Evolutionary conservation across 2,888 invertebrate species (phyloP).

Genomic region (Euplexia lucipara): DNA sequence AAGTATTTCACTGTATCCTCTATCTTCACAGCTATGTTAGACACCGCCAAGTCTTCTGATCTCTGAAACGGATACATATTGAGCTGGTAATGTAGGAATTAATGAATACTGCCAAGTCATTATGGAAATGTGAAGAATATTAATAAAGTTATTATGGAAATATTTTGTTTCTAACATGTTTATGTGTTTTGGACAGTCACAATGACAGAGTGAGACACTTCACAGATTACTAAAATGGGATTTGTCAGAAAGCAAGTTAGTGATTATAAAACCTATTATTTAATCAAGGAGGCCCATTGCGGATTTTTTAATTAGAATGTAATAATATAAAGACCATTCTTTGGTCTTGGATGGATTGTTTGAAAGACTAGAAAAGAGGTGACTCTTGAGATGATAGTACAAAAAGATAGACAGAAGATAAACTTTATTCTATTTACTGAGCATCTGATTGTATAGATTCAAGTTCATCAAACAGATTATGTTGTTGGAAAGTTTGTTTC

Average conservation of each 20-base stretch:
- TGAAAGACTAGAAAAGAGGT: too few relatives aligned
- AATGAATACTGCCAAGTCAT: slow-evolving; percentile 17
- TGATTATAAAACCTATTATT: slow-evolving; percentile 1
- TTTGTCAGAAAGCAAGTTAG: slow-evolving; percentile 1
- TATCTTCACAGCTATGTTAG: slow-evolving; percentile 91
- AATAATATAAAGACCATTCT: too few relatives aligned
- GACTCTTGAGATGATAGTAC: too few relatives aligned
- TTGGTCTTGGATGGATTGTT: too few relatives aligned
- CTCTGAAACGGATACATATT: slow-evolving; percentile 78
- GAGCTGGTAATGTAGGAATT: neutral
- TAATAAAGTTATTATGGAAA: neutral
- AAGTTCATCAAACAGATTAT: too few relatives aligned
- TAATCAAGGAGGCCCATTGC: neutral
- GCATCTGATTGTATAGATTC: too few relatives aligned
- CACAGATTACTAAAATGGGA: slow-evolving; percentile 9
- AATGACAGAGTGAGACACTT: slow-evolving; percentile 15
- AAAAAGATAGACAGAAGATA: too few relatives aligned
- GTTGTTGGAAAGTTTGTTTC: too few relatives aligned
- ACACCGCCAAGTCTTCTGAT: slow-evolving; percentile 90
- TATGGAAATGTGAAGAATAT: neutral
- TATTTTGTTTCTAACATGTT: neutral
- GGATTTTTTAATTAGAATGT: neutral
- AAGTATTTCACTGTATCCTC: slow-evolving; percentile 89
- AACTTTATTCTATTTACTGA: too few relatives aligned
- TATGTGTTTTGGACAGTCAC: neutral